Conservation (phyloP, 1,140 invertebrate species). For the Habropoda laboriosa region DNA sequence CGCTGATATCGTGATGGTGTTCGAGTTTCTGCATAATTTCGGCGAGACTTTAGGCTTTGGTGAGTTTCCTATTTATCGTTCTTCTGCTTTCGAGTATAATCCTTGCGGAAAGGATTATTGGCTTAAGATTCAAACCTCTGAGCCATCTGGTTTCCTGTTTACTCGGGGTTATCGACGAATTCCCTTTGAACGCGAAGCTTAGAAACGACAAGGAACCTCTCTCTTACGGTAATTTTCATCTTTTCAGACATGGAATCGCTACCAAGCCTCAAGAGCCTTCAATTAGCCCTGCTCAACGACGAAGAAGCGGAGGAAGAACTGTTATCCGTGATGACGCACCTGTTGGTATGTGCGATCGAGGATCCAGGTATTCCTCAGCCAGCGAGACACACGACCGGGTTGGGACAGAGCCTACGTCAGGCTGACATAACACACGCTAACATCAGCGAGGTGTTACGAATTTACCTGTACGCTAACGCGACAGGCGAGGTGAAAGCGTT, state of each 20-base stretch:
- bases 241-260: conserved; percentile 91
- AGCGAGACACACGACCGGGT: conserved; percentile 91
- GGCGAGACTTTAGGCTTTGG: conserved; percentile 96
- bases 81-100: not conserved
- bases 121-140: too few species aligned
- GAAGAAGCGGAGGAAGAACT: conserved; percentile 94
- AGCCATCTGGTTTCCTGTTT: not conserved
- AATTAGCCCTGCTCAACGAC: conserved; percentile 91
- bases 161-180: too few species aligned
- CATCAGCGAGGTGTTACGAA: conserved; percentile 94
- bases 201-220: too few species aligned
- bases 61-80: conserved; percentile 77
- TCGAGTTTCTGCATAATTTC: conserved; percentile 98
- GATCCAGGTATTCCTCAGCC: conserved; percentile 97
- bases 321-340: conserved; percentile 92
- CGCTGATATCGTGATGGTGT: conserved; percentile 95
- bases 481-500: conserved; percentile 92
- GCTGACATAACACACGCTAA: conserved; percentile 95
- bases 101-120: not conserved
- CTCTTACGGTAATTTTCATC: not conserved
- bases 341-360: conserved; percentile 95
- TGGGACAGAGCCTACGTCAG: conserved; percentile 95
- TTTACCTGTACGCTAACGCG: conserved; percentile 93
- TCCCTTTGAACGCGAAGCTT: too few species aligned
- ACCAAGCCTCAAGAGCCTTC: conserved; percentile 92